phyloP scores from a whole-genome alignment of 2,797 vertebrate species.

The Danio jaintianensis region DNA sequence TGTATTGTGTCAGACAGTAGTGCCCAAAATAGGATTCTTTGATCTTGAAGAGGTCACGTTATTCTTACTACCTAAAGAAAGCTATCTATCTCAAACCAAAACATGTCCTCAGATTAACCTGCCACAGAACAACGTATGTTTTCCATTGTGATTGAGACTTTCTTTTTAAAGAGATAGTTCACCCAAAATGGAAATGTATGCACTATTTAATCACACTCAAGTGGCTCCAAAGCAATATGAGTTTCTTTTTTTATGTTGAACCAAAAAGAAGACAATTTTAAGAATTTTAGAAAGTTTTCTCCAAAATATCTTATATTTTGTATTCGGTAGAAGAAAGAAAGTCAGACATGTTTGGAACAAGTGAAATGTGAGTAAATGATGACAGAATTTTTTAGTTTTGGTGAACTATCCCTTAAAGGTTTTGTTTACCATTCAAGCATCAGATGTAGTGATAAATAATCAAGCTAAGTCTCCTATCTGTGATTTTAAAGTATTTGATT shows the following conservation, averaged over 20 bases:
- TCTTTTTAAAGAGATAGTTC: neutral
- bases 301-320: too few species aligned
- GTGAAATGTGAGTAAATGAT: too few species aligned
- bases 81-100: conserved; percentile 53
- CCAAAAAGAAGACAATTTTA: too few species aligned
- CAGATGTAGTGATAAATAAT: conserved; percentile 17
- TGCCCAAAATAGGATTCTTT: conserved; percentile 32
- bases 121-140: conserved; percentile 7
- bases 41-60: conserved; percentile 47
- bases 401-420: neutral
- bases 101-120: conserved; percentile 31
- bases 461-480: conserved; percentile 19
- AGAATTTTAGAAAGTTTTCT: too few species aligned
- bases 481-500: neutral
- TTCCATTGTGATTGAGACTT: conserved; percentile 19
- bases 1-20: conserved; percentile 20
- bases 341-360: too few species aligned
- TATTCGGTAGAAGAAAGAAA: too few species aligned
- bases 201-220: too few species aligned
- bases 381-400: too few species aligned
- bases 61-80: conserved; percentile 55
- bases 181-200: too few species aligned
- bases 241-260: too few species aligned
- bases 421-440: neutral
- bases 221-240: too few species aligned